Evolutionary conservation across 2,113 vertebrate genomes (phyloP), one percentile per base, ranked within the genome.

Genomic region (Opisthocomus hoazin): DNA sequence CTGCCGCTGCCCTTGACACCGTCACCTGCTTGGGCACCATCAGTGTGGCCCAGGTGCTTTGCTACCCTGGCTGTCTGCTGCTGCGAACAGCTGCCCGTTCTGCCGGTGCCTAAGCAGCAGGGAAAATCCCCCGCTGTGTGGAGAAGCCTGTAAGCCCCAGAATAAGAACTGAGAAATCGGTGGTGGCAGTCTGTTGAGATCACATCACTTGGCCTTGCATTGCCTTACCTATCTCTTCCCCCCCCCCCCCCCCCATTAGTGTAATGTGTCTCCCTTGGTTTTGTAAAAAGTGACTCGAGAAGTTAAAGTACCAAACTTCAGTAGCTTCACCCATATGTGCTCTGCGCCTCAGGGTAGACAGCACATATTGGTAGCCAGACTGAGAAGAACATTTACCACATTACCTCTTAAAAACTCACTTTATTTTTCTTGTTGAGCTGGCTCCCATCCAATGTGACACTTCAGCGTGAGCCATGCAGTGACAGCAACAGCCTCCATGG

Each of bases 401-500:
- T 82, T 94, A 96, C 91, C 88, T 96, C 78, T 94, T 95, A 94
- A 95, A 96, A 95, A 94, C 86, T 95, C 86, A 93, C 91, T 96
- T 95, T 94, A 94, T 95, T 97, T 96, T 93, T 96, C 90, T 96
- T 95, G 84, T 94, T 91, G 84, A 95, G 90, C 93, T 97, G 97
- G 97, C 95, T 92, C n/a, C 66, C 43, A 70, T 97, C 95, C 95
- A 97, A 90, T 82, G 90, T 95, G 94, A 97, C 94, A 94, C 93
- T 97, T 93, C 71, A 91, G 94, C 19, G 2, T 94, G 88, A 97
- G 95, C 91, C 89, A 70, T 94, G 93, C 86, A 87, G 90, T 89
- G 95, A 95, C 96, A 97, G 95, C 95, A 95, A 60, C 95, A 94
- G 96, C 97, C 96, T 96, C 97, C 96, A 96, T 97, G 96, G 96